phyloP scores from a whole-genome alignment of 2,113 vertebrate genomes.

The Zosterops japonicus region DNA sequence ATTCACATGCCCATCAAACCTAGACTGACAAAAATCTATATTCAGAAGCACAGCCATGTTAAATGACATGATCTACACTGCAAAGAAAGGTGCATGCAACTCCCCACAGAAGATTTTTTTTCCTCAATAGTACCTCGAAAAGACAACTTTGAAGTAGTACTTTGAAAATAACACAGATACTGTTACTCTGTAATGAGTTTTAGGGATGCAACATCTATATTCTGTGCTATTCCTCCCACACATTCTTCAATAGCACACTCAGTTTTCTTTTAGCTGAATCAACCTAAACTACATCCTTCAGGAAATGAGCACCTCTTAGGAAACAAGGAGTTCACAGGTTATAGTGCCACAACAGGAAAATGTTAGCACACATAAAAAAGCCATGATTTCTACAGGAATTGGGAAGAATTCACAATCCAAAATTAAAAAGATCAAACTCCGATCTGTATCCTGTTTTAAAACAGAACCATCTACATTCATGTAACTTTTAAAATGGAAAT shows the following conservation, averaged over 20 bases:
- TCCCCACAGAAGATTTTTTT: neutral
- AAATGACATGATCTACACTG: neutral
- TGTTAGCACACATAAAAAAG: neutral
- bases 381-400: neutral
- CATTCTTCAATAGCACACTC: neutral
- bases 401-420: neutral
- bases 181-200: neutral
- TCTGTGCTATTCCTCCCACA: neutral
- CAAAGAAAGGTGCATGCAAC: neutral
- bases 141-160: neutral
- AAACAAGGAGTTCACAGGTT: neutral
- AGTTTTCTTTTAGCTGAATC: neutral
- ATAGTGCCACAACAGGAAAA: neutral
- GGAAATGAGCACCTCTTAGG: constrained; percentile 18
- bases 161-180: neutral
- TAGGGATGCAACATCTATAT: neutral
- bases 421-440: neutral
- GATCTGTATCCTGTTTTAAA: neutral
- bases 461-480: neutral
- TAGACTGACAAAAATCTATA: neutral
- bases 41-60: neutral
- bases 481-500: neutral
- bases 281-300: neutral
- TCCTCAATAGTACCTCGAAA: neutral
- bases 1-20: neutral